A percentile compares a stretch with the other conserved stretches of the same genome.
These are phyloP conservation scores for Hemitrygon akajei DNA, from an alignment of 2,797 vertebrate species.

Conservation along the genomic window DNA sequence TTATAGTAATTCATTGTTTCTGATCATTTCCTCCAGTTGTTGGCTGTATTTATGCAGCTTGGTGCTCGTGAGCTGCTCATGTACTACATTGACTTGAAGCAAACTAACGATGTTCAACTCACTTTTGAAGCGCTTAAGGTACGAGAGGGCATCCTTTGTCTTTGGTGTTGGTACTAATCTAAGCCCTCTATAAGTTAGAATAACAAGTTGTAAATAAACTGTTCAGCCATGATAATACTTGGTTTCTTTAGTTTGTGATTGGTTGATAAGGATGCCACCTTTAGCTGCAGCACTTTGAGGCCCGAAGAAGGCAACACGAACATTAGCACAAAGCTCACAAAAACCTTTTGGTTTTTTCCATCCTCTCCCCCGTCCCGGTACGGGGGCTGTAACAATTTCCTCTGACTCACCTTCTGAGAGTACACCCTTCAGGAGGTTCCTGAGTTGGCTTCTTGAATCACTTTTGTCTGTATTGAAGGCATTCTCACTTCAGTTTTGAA, in stretches of 20 bases:
- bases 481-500: no score
- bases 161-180: background rate
- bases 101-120: conserved; percentile 91
- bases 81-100: conserved; percentile 94
- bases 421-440: no score
- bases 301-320: background rate
- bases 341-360: no score
- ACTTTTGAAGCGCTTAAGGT: conserved; percentile 98
- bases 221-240: background rate
- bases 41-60: conserved; percentile 97
- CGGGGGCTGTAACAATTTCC: no score
- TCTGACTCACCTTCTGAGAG: no score
- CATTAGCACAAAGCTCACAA: no score
- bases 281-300: background rate
- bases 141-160: conserved; percentile 40
- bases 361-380: no score
- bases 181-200: background rate
- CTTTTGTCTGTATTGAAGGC: no score
- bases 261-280: background rate
- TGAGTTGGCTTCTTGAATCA: no score
- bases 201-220: background rate
- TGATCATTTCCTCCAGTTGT: conserved; percentile 60
- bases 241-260: background rate
- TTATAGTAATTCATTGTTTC: background rate
- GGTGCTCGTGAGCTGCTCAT: conserved; percentile 92